Conservation (phyloP, 2,888 invertebrate species). For the Punctoribates punctum region DNA sequence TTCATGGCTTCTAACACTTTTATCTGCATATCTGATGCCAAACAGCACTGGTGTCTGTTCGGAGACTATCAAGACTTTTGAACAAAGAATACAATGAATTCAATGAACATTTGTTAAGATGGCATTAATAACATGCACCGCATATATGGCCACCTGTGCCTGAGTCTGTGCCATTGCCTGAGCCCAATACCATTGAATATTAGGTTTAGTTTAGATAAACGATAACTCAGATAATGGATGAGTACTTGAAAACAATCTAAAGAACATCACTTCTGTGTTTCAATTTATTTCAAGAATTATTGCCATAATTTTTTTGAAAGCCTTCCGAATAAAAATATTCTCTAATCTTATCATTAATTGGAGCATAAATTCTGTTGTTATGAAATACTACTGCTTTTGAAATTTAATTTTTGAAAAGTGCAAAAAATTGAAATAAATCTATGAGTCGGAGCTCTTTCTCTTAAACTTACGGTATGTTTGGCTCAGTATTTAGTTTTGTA, state of each 20-base stretch:
- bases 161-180: constrained; percentile 25
- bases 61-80: not conserved
- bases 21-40: not conserved
- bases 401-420: not conserved
- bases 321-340: not conserved
- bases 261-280: not conserved
- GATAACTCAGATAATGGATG: not conserved
- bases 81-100: constrained; percentile 12
- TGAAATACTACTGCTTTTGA: not conserved
- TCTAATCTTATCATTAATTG: constrained; percentile 25
- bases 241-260: not conserved
- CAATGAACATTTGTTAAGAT: constrained; percentile 25
- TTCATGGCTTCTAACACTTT: not conserved
- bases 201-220: not conserved
- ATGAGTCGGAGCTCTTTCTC: no score
- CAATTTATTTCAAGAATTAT: constrained; percentile 33
- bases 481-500: no score
- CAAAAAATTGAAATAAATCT: not conserved
- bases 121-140: constrained; percentile 10
- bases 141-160: constrained; percentile 36
- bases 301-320: constrained; percentile 29
- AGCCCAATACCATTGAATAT: constrained; percentile 14
- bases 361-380: not conserved
- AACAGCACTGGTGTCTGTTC: no score
- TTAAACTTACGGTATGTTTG: no score